A percentile compares a stretch with the other conserved stretches of the same genome.
phyloP scores from a whole-genome alignment of 2,888 invertebrate genomes.

The Camptogramma bilineatum region DNA sequence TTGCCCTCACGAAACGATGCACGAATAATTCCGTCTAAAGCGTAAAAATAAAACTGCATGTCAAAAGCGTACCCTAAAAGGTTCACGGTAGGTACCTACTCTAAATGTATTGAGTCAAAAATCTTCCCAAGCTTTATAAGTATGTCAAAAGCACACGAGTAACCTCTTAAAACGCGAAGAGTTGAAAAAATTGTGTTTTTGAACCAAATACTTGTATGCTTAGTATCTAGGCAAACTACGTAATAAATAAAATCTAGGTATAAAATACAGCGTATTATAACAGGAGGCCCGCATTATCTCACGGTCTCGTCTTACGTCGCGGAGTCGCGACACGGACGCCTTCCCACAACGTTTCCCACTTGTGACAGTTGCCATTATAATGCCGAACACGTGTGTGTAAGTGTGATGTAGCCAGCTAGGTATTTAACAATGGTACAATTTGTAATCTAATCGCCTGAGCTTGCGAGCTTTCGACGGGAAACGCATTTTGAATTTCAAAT shows the following conservation, averaged over 20 bases:
- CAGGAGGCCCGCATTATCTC: conserved; percentile 70
- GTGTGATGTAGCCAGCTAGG: conserved; percentile 26
- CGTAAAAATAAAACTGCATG: neutral
- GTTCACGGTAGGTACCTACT: neutral
- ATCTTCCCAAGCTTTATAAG: neutral
- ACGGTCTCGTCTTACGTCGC: conserved; percentile 70
- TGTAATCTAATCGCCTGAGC: conserved; percentile 25
- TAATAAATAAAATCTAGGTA: neutral
- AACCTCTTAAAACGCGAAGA: neutral
- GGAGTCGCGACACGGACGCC: conserved; percentile 44
- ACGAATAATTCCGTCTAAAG: neutral
- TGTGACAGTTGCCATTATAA: conserved; percentile 63
- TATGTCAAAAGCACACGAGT: neutral
- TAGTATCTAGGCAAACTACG: neutral
- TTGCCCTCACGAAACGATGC: neutral
- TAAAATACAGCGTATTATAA: conserved; percentile 3
- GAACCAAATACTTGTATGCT: neutral
- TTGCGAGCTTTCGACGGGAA: conserved; percentile 3
- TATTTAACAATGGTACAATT: conserved; percentile 23
- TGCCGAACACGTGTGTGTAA: conserved; percentile 70
- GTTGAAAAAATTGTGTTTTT: neutral
- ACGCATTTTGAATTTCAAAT: conserved; percentile 21
- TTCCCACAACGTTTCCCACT: conserved; percentile 58
- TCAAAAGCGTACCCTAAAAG: neutral
- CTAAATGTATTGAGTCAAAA: neutral